A percentile compares a stretch with the other conserved stretches of the same genome.
Evolutionary conservation across 1,140 invertebrate species (phyloP).

Genomic region (Drosophila jambulina): DNA sequence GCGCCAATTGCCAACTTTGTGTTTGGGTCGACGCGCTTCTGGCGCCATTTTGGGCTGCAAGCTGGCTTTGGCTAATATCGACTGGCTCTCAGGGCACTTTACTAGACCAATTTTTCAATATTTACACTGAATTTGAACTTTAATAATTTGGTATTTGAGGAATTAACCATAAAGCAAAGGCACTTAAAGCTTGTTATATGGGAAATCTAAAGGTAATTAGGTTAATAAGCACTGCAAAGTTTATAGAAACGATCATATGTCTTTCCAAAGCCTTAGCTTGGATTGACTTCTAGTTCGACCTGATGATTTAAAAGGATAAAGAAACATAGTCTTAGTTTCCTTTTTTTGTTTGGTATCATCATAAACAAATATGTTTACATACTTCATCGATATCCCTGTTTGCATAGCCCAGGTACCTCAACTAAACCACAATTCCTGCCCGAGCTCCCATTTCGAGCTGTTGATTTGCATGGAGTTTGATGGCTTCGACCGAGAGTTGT

Average conservation of each 20-base stretch:
- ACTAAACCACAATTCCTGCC: not conserved
- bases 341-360: too few relatives aligned
- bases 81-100: not conserved
- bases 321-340: not conserved
- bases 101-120: not conserved
- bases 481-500: constrained; percentile 1
- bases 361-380: not conserved
- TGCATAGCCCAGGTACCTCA: not conserved
- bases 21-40: constrained; percentile 29
- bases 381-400: not conserved
- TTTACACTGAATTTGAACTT: not conserved
- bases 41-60: constrained; percentile 28
- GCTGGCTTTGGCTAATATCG: constrained; percentile 5
- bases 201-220: too few relatives aligned
- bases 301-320: not conserved
- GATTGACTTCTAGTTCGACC: not conserved
- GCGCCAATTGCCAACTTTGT: constrained; percentile 43
- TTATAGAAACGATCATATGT: too few relatives aligned
- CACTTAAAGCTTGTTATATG: too few relatives aligned
- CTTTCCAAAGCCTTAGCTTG: too few relatives aligned
- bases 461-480: constrained; percentile 1
- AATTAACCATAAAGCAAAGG: too few relatives aligned
- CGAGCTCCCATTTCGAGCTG: not conserved
- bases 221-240: too few relatives aligned
- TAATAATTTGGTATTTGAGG: not conserved